Evolutionary conservation across 1,140 invertebrate species (phyloP).

Genomic region (Chironomus striatipennis): DNA sequence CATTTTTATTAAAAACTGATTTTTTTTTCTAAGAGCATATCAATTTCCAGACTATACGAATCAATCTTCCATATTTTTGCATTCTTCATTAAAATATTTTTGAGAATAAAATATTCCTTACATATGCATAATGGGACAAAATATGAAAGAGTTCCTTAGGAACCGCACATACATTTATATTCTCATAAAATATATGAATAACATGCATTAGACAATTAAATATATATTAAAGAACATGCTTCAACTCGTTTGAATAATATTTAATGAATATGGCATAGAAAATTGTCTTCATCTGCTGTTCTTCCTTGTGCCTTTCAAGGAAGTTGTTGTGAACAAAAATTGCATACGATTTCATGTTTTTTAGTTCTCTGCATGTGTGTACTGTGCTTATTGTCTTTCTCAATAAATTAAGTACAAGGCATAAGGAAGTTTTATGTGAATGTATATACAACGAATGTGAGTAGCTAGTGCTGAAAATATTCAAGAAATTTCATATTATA

Average conservation of each 20-base stretch:
- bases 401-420: conserved; percentile 7
- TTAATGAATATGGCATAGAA: neutral
- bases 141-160: no score
- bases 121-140: no score
- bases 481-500: no score
- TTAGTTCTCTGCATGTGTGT: neutral
- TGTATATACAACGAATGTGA: no score
- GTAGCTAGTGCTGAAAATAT: no score
- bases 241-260: neutral
- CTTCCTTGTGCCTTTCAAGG: neutral
- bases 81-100: no score
- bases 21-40: no score
- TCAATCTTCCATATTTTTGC: no score
- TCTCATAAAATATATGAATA: neutral
- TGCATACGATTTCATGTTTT: neutral
- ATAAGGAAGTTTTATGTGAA: neutral
- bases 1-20: no score
- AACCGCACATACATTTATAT: no score
- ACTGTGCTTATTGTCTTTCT: neutral
- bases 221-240: conserved; percentile 2
- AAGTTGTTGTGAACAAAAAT: neutral
- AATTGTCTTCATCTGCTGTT: neutral
- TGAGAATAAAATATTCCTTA: no score
- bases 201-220: conserved; percentile 23
- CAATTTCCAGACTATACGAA: no score